Conservation (phyloP, 2,888 invertebrate genomes). For the Mactromeris polynyma region DNA sequence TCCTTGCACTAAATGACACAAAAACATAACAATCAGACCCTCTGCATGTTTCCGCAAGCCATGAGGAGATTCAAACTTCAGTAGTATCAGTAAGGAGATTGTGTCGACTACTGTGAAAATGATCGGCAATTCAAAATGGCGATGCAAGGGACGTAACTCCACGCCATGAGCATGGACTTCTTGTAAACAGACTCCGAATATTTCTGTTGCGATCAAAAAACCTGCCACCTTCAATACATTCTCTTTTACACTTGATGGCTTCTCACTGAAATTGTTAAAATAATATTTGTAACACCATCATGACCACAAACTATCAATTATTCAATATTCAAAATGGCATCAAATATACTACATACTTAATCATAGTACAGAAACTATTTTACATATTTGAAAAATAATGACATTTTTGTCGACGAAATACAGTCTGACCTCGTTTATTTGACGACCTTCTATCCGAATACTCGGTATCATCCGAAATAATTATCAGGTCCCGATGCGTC, state of each 20-base stretch:
- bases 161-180: conserved; percentile 58
- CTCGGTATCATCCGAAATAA: background rate
- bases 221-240: conserved; percentile 16
- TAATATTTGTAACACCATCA: background rate
- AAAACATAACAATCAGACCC: conserved; percentile 47
- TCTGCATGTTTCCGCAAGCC: conserved; percentile 45
- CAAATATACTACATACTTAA: background rate
- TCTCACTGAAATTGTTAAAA: conserved; percentile 26
- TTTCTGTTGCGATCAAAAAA: conserved; percentile 39
- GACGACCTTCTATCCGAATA: background rate
- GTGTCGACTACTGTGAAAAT: conserved; percentile 44
- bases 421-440: background rate
- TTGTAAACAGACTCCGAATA: conserved; percentile 60
- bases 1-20: conserved; percentile 53
- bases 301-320: background rate
- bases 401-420: background rate
- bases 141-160: conserved; percentile 56
- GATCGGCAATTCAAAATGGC: conserved; percentile 58
- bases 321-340: background rate
- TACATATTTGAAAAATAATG: background rate
- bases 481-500: too few relatives aligned
- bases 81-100: conserved; percentile 44
- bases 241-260: background rate
- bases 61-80: conserved; percentile 51
- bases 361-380: background rate